These are phyloP conservation scores for Arvicanthis niloticus DNA, from an alignment of 2,113 vertebrate species.

Conservation along the genomic window DNA sequence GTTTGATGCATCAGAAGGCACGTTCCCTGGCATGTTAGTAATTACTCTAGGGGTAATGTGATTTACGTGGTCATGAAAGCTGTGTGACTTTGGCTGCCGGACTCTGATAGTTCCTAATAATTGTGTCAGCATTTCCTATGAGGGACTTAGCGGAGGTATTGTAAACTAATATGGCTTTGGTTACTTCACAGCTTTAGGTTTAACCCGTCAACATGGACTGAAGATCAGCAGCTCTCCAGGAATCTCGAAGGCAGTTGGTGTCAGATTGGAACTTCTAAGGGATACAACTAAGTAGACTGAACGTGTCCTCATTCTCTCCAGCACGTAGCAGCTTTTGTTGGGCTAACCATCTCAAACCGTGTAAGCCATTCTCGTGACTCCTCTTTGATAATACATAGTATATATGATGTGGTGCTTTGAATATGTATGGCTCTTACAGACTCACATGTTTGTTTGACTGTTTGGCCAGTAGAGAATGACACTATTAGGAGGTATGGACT, in stretches of 20 bases:
- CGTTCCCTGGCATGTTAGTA: background rate
- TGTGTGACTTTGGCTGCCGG: background rate
- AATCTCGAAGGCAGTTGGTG: background rate
- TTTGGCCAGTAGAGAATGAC: no score
- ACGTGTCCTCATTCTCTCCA: background rate
- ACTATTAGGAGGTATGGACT: no score
- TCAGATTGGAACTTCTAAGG: background rate
- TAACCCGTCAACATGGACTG: background rate
- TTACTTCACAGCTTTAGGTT: background rate
- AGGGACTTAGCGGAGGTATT: background rate
- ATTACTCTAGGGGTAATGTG: background rate
- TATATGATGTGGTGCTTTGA: no score
- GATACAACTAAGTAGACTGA: background rate
- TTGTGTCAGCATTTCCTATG: background rate
- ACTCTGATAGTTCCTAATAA: background rate
- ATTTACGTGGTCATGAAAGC: background rate
- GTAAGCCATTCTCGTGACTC: background rate
- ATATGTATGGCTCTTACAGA: no score
- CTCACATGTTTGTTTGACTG: no score
- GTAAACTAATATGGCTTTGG: background rate
- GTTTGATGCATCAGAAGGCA: background rate
- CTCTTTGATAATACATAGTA: no score
- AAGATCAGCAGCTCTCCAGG: background rate
- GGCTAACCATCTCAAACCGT: background rate
- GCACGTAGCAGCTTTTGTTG: background rate